Evolutionary conservation across 2,888 invertebrate species (phyloP).

Genomic region (Diaperis boleti): DNA sequence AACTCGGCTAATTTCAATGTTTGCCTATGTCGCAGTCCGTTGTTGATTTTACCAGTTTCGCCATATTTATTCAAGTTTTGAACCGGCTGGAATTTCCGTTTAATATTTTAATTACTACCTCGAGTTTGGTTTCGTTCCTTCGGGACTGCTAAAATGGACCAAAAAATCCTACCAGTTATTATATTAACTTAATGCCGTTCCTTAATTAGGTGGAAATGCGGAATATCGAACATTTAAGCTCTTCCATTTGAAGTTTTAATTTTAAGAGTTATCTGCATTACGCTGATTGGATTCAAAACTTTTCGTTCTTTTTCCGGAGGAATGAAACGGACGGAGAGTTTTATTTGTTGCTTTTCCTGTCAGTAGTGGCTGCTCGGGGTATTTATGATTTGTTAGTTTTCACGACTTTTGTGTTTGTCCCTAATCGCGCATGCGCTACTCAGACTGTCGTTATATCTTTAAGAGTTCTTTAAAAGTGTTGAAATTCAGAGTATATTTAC

Average conservation of each 20-base stretch:
- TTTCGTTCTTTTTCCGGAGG: neutral
- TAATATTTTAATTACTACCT: constrained; percentile 28
- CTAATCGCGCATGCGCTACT: too few species aligned
- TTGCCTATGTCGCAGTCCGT: constrained; percentile 9
- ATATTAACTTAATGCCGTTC: neutral
- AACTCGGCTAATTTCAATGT: constrained; percentile 21
- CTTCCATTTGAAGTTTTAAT: neutral
- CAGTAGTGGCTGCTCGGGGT: too few species aligned
- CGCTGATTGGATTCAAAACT: neutral
- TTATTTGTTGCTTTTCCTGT: too few species aligned
- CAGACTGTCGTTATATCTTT: too few species aligned
- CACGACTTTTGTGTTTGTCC: too few species aligned
- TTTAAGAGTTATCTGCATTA: neutral
- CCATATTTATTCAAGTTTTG: constrained; percentile 10
- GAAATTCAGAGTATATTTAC: too few species aligned
- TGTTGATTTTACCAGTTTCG: constrained; percentile 25
- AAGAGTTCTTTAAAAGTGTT: too few species aligned
- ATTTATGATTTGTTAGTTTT: too few species aligned
- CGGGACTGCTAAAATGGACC: too few species aligned
- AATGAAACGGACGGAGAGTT: too few species aligned
- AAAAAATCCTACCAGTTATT: neutral
- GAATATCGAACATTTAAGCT: neutral
- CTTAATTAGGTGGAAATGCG: constrained; percentile 1
- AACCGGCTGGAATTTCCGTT: neutral
- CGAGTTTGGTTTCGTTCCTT: constrained; percentile 1